A percentile compares a stretch with the other conserved stretches of the same genome.
Conservation (phyloP, 2,113 vertebrate species). For the Trogon melanurus region DNA sequence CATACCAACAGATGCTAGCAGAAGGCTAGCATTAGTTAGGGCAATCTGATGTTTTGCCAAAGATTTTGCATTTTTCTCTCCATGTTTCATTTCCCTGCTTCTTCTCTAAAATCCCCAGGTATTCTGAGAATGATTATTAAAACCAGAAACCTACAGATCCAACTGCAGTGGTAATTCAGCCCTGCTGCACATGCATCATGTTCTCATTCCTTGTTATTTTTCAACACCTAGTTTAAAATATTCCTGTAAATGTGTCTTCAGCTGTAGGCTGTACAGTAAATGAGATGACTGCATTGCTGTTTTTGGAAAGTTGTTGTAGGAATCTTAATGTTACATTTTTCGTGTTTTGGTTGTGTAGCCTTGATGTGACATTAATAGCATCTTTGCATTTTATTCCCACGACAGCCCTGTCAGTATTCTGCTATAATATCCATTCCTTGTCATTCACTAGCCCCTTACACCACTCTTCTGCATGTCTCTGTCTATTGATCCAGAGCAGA, state of each 20-base stretch:
- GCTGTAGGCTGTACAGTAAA: neutral
- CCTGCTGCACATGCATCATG: neutral
- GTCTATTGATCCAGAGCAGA: neutral
- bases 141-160: neutral
- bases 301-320: neutral
- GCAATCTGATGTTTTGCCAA: neutral
- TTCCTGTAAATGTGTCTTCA: neutral
- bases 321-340: conserved; percentile 7
- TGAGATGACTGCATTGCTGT: neutral
- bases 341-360: conserved; percentile 9
- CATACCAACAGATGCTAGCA: neutral
- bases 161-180: neutral
- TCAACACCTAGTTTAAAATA: conserved; percentile 1
- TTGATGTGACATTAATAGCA: conserved; percentile 19
- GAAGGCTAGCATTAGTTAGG: neutral
- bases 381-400: conserved; percentile 30
- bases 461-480: neutral
- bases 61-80: neutral
- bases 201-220: conserved; percentile 2
- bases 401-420: conserved; percentile 1
- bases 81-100: neutral
- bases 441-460: neutral
- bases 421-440: neutral
- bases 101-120: neutral
- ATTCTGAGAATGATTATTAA: neutral